Conservation (phyloP, 2,797 vertebrate genomes). For the Tenualosa thibaudeaui region DNA sequence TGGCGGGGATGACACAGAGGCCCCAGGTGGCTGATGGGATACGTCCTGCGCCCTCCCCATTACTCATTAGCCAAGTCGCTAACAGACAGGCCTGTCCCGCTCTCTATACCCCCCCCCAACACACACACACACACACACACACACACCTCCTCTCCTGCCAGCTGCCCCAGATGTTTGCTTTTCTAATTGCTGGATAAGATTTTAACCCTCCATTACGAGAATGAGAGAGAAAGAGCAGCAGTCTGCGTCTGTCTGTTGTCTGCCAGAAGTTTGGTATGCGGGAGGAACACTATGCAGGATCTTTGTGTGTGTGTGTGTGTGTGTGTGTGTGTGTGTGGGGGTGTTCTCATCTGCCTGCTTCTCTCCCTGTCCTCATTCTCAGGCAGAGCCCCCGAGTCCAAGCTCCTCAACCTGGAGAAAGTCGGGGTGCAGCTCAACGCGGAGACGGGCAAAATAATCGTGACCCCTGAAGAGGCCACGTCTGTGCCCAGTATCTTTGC, state of each 20-base stretch:
- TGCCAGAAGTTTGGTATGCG: conserved; percentile 27
- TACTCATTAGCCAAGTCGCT: conserved; percentile 34
- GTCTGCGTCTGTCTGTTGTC: conserved; percentile 9
- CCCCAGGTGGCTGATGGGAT: conserved; percentile 71
- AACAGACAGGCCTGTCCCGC: conserved; percentile 24
- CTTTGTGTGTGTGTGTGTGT: not conserved
- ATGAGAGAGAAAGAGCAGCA: not conserved
- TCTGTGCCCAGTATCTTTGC: conserved; percentile 88
- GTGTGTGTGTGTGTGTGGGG: not conserved
- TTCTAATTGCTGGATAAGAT: conserved; percentile 48
- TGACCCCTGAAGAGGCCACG: conserved; percentile 82
- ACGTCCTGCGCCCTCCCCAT: conserved; percentile 54
- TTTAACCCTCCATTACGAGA: not conserved
- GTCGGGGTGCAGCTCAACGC: conserved; percentile 77
- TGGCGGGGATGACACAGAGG: conserved; percentile 79
- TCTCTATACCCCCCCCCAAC: not conserved
- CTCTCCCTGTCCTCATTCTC: not conserved
- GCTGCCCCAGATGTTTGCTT: conserved; percentile 59
- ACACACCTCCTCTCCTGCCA: conserved; percentile 21
- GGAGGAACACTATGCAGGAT: conserved; percentile 28
- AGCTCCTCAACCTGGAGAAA: conserved; percentile 78
- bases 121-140: too few relatives aligned
- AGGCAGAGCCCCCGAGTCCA: conserved; percentile 87
- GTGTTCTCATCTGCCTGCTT: not conserved
- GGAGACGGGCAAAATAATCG: conserved; percentile 83